These are phyloP conservation scores for Mionectes olivaceus DNA, from an alignment of 2,797 vertebrate genomes.

Conservation along the genomic window DNA sequence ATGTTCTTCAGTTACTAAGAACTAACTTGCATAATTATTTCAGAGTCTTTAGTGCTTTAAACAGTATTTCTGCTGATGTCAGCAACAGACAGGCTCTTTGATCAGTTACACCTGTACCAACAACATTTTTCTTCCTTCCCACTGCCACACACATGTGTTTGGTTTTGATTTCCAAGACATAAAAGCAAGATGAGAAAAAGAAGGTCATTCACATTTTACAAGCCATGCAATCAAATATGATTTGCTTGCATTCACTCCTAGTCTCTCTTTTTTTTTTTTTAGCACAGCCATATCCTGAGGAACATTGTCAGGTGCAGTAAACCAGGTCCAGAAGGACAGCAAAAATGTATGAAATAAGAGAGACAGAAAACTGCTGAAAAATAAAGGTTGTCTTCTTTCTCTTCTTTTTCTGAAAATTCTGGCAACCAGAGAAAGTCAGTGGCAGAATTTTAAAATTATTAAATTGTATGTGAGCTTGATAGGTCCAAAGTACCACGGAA, in stretches of 20 bases:
- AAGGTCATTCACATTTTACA: background rate
- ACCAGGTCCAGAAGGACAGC: background rate
- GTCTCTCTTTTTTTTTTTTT: background rate
- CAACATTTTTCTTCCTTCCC: background rate
- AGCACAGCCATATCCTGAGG: background rate
- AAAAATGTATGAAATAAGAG: background rate
- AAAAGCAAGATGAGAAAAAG: background rate
- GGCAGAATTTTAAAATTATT: background rate
- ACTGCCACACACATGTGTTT: background rate
- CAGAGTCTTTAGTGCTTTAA: background rate
- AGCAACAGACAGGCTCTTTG: background rate
- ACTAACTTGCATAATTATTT: background rate
- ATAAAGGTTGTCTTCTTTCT: background rate
- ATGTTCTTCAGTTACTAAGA: background rate
- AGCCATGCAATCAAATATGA: background rate
- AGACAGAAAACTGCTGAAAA: background rate
- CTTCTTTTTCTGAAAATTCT: background rate
- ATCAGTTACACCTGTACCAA: background rate
- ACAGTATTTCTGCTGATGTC: background rate
- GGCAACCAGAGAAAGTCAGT: background rate
- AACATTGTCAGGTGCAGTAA: background rate
- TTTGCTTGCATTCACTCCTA: conserved; percentile 7
- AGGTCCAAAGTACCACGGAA: background rate
- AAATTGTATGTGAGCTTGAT: background rate
- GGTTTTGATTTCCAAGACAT: background rate